phyloP scores from a whole-genome alignment of 2,797 vertebrate genomes.

The Acanthurus lineatus region DNA sequence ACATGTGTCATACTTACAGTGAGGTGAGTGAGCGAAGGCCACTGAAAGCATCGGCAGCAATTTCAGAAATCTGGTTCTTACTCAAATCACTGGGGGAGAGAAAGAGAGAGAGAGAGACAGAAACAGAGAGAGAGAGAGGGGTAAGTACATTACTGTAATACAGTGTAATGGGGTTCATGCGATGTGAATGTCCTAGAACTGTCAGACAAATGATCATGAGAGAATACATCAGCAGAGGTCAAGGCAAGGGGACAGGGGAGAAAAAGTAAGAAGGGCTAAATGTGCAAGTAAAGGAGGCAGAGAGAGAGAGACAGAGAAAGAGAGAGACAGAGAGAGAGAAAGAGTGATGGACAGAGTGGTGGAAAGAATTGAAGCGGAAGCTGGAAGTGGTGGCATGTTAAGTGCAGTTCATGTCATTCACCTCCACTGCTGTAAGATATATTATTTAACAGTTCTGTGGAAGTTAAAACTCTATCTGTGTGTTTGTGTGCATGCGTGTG shows the following conservation, averaged over 20 bases:
- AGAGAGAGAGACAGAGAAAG: conserved; percentile 31
- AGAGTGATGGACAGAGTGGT: conserved; percentile 11
- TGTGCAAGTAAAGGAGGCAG: background rate
- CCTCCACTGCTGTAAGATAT: conserved; percentile 60
- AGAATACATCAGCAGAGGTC: conserved; percentile 74
- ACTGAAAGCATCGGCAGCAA: conserved; percentile 95
- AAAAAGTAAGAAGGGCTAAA: too few relatives aligned
- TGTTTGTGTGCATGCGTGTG: conserved; percentile 2
- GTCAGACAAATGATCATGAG: conserved; percentile 72
- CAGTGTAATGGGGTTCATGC: conserved; percentile 65
- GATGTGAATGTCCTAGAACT: conserved; percentile 68
- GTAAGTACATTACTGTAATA: conserved; percentile 54
- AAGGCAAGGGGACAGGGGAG: conserved; percentile 59
- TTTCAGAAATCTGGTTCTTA: conserved; percentile 99
- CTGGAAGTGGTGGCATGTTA: conserved; percentile 53
- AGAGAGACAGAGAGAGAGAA: conserved; percentile 33
- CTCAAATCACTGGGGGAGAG: conserved; percentile 93
- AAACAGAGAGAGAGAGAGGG: conserved; percentile 39
- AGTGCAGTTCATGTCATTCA: conserved; percentile 65
- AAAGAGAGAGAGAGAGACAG: conserved; percentile 11
- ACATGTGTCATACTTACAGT: conserved; percentile 90
- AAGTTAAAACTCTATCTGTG: conserved; percentile 37
- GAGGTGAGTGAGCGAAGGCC: conserved; percentile 97
- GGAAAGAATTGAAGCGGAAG: conserved; percentile 12
- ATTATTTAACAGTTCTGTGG: conserved; percentile 66